Conservation (phyloP, 1,140 invertebrate species). For the Anastrepha obliqua region DNA sequence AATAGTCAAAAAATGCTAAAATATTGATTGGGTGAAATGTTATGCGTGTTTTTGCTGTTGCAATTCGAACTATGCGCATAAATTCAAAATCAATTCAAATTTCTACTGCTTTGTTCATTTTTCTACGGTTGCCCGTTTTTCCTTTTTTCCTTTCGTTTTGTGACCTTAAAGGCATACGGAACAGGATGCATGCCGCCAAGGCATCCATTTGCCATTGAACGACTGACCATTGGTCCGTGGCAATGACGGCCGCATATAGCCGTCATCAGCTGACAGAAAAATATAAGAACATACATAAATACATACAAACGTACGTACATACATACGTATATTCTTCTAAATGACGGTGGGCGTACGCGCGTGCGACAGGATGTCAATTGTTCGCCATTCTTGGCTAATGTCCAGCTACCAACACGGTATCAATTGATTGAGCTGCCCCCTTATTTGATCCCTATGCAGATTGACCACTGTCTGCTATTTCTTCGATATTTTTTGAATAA, state of each 20-base stretch:
- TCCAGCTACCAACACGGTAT: not conserved
- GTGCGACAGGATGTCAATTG: constrained; percentile 45
- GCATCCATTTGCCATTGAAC: not conserved
- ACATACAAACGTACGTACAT: not conserved
- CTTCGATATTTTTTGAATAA: not conserved
- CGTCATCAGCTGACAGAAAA: too few species aligned
- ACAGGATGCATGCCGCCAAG: constrained; percentile 39
- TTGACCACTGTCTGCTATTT: not conserved
- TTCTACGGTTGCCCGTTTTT: not conserved
- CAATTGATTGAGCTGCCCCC: not conserved
- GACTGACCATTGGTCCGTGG: not conserved
- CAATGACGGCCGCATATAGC: too few species aligned
- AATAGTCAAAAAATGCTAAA: not conserved
- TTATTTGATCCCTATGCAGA: not conserved
- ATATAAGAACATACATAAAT: not conserved
- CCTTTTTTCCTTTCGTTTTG: not conserved
- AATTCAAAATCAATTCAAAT: constrained; percentile 25
- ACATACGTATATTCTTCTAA: not conserved
- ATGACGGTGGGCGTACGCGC: constrained; percentile 3
- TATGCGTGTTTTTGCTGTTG: not conserved
- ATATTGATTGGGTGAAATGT: not conserved
- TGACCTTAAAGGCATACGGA: not conserved
- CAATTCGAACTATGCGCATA: not conserved
- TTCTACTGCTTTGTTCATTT: not conserved
- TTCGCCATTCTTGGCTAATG: not conserved